Conservation (phyloP, 2,797 vertebrate species). For the Myiotriccus ornatus region DNA sequence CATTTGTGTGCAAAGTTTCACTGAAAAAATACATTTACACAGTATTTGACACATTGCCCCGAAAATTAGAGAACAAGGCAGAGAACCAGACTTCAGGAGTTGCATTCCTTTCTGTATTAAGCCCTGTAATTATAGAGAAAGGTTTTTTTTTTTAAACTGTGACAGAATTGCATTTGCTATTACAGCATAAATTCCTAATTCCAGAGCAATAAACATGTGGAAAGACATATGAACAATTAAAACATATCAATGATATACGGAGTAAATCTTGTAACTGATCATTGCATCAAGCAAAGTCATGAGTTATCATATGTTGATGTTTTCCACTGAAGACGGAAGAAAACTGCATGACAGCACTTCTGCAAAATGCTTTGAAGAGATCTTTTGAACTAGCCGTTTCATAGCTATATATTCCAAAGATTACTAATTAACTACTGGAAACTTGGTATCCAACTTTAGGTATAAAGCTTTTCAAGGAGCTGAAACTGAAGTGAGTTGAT, state of each 20-base stretch:
- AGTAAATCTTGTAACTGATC: not conserved
- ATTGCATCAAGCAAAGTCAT: not conserved
- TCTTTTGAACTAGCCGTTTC: not conserved
- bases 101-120: not conserved
- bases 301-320: not conserved
- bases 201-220: not conserved
- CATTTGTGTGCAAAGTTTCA: not conserved
- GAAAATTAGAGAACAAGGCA: not conserved
- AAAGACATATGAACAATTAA: not conserved
- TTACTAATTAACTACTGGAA: not conserved
- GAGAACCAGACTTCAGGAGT: not conserved
- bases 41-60: not conserved
- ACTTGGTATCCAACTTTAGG: not conserved
- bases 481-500: not conserved
- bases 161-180: not conserved
- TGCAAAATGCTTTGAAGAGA: not conserved
- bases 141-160: not conserved
- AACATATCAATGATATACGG: not conserved
- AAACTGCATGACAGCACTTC: not conserved
- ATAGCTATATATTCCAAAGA: not conserved
- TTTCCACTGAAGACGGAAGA: not conserved
- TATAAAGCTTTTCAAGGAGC: not conserved
- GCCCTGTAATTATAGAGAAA: not conserved
- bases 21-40: not conserved
- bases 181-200: not conserved